Evolutionary conservation across 2,113 vertebrate species (phyloP).

Genomic region (Leptobrachium ailaonicum): DNA sequence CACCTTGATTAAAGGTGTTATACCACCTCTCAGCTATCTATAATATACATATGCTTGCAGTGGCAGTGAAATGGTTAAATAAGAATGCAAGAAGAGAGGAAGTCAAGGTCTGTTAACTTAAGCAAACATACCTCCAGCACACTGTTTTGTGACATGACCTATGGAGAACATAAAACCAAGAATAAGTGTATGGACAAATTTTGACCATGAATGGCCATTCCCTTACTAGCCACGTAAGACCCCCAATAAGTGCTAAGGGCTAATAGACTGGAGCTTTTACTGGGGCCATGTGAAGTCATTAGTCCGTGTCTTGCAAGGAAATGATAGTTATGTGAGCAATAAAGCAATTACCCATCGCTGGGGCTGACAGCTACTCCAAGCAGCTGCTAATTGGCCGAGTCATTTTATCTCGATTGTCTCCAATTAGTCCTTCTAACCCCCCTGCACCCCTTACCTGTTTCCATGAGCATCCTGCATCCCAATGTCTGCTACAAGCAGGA

Average conservation of each 20-base stretch:
- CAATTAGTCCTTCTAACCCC: constrained; percentile 82
- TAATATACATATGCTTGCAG: too few species aligned
- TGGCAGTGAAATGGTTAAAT: not conserved
- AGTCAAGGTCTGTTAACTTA: too few species aligned
- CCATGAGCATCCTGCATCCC: constrained; percentile 48
- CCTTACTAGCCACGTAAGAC: constrained; percentile 46
- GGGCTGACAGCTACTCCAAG: constrained; percentile 87
- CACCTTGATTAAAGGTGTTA: too few species aligned
- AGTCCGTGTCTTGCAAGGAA: constrained; percentile 92
- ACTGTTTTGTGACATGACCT: too few species aligned
- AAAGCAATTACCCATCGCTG: constrained; percentile 92
- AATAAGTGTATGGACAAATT: too few species aligned
- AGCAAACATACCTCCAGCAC: too few species aligned
- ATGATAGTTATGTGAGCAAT: constrained; percentile 95
- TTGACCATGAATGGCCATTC: not conserved
- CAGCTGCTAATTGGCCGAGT: constrained; percentile 90
- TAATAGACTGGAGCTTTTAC: constrained; percentile 91
- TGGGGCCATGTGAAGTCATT: constrained; percentile 88
- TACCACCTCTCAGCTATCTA: too few species aligned
- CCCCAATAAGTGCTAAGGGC: constrained; percentile 77
- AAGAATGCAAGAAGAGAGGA: not conserved
- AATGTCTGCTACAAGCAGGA: too few species aligned
- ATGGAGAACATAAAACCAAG: too few species aligned
- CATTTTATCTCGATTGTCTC: constrained; percentile 84
- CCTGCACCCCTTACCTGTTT: constrained; percentile 72